Base-by-base conservation (phyloP, 2,113 vertebrate genomes). In the Larimichthys polyactis region DNA sequence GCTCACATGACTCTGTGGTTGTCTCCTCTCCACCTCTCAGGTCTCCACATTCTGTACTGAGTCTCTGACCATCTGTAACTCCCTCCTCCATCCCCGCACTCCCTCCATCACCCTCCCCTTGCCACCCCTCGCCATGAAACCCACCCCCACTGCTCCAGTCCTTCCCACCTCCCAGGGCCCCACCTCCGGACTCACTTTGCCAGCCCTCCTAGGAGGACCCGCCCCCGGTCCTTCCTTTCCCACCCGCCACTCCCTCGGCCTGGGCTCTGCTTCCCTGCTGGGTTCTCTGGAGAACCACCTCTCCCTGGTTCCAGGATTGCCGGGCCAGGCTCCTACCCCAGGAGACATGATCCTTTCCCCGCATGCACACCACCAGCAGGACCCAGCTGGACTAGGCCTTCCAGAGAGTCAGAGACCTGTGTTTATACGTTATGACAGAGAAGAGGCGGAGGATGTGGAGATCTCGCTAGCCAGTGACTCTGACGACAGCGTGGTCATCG, bases 401-500 rank as follows among this genome's bases (percentile, higher is more conserved):
- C 85, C 76, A 0, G 95, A 96, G 69, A 92, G 95, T 0, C 96
- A 96, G 62, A 93, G 96, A 19, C 96, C 97, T 0, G 94, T 97
- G 40, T 98, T 98, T 54, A 93, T 98, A 3, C 96, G 97, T 60
- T 98, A 96, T 0, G 96, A 98, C 72, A 96, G 97, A 69, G 97
- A 98, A 79, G 97, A 97, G 48, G 90, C 94, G 0, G 96, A 97
- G 0, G 97, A 98, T 0, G 96, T 97, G 17, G 97, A 98, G 91
- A 97, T 97, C 59, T 98, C 97, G 20, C 84, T 98, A 82, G 97
- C 95, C 32, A 98, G 97, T 0, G 97, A 98, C 91, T 97, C 97
- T 0, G 97, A 97, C 2, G 97, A 98, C 92, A 97, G 97, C 0
- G 96, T 98, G 60, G 96, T 98, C 36, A 98, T 98, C 0, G 96